Conservation (phyloP, 2,888 invertebrate genomes). For the Drosophila lutescens region DNA sequence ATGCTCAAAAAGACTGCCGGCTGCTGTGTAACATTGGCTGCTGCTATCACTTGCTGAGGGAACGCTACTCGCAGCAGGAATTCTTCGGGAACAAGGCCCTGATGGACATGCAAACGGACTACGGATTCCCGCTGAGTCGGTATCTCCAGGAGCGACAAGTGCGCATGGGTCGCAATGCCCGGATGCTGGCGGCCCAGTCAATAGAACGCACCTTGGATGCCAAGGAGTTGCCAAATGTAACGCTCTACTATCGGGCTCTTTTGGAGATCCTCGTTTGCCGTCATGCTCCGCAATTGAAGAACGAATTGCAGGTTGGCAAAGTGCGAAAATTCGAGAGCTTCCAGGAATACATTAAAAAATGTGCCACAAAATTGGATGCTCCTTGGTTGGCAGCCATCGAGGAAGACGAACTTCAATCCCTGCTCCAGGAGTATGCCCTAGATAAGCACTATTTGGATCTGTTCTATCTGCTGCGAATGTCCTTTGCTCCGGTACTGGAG, state of each 20-base stretch:
- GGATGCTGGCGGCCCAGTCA: constrained; percentile 94
- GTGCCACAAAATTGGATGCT: constrained; percentile 86
- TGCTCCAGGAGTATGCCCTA: constrained; percentile 83
- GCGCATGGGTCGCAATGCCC: constrained; percentile 89
- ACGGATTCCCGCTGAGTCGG: constrained; percentile 89
- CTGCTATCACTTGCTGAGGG: constrained; percentile 93
- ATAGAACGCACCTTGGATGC: constrained; percentile 88
- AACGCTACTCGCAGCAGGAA: constrained; percentile 84
- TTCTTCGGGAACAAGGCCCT: constrained; percentile 81
- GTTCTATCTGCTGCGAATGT: constrained; percentile 91
- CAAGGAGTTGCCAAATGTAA: constrained; percentile 86
- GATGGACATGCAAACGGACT: constrained; percentile 67
- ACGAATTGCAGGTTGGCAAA: constrained; percentile 87
- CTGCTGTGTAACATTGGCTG: constrained; percentile 93
- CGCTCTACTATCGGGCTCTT: constrained; percentile 91
- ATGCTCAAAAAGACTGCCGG: constrained; percentile 85
- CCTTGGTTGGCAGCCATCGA: constrained; percentile 81
- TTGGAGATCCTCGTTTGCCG: constrained; percentile 88
- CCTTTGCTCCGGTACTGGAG: constrained; percentile 92
- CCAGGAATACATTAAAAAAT: constrained; percentile 88
- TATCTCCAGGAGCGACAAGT: constrained; percentile 85
- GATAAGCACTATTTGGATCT: constrained; percentile 87
- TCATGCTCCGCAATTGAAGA: constrained; percentile 82
- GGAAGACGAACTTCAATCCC: constrained; percentile 84
- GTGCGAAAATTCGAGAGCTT: constrained; percentile 88